Evolutionary conservation across 2,888 invertebrate genomes (phyloP).

Genomic region (Agrenia bidenticulata): DNA sequence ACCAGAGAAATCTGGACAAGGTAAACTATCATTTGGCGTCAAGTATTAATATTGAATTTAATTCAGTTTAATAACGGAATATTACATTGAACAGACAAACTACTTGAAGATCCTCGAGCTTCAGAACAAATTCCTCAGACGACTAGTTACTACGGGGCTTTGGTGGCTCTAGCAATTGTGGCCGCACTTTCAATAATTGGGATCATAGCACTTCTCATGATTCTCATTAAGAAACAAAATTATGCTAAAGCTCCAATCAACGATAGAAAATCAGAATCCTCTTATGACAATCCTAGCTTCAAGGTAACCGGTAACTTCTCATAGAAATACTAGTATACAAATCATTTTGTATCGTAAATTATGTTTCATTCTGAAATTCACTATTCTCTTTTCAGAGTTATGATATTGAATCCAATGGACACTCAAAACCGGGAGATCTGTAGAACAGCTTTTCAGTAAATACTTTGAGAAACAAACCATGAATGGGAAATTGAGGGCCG

Average conservation of each 20-base stretch:
- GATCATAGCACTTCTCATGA: conserved; percentile 74
- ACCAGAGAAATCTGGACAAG: conserved; percentile 60
- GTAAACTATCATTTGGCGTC: conserved; percentile 54
- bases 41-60: neutral
- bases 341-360: neutral
- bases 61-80: neutral
- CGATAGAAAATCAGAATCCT: conserved; percentile 77
- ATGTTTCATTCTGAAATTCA: neutral
- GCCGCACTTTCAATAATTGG: conserved; percentile 82
- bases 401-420: conserved; percentile 52
- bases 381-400: conserved; percentile 41
- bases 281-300: conserved; percentile 90
- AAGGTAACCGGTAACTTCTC: conserved; percentile 64
- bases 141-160: conserved; percentile 82
- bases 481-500: no score
- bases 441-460: conserved; percentile 19
- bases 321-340: neutral
- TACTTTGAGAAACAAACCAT: no score
- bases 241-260: conserved; percentile 77
- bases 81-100: neutral
- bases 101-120: conserved; percentile 23
- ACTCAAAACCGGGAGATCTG: conserved; percentile 49
- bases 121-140: conserved; percentile 55
- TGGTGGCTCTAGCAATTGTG: conserved; percentile 83
- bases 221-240: conserved; percentile 71